Conservation (phyloP, 2,113 vertebrate species). For the Erinaceus europaeus region DNA sequence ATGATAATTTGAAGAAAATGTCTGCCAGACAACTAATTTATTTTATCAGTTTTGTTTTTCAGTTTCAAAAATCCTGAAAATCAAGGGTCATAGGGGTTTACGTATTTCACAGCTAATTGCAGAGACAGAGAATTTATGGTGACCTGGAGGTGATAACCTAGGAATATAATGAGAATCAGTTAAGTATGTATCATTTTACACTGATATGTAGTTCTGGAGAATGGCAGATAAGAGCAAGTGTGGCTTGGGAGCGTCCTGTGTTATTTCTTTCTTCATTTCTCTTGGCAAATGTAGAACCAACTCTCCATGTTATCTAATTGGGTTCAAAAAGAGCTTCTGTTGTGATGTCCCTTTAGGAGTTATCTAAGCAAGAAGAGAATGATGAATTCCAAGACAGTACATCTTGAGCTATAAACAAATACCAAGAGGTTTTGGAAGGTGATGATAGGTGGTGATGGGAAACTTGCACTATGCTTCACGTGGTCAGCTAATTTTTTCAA, state of each 20-base stretch:
- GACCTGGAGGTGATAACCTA: not conserved
- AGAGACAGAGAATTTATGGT: not conserved
- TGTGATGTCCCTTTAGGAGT: not conserved
- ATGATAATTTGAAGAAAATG: constrained; percentile 17
- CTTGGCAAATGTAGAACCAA: constrained; percentile 32
- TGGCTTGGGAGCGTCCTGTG: constrained; percentile 49
- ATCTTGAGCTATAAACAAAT: constrained; percentile 24
- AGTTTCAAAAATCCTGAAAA: constrained; percentile 42
- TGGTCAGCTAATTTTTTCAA: not conserved
- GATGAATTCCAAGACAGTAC: constrained; percentile 21
- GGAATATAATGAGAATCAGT: constrained; percentile 66
- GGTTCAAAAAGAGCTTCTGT: constrained; percentile 18
- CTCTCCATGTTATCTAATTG: constrained; percentile 18
- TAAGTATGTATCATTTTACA: constrained; percentile 63
- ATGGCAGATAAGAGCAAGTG: constrained; percentile 58
- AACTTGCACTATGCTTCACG: not conserved
- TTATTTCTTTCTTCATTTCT: constrained; percentile 24
- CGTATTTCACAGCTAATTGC: constrained; percentile 24
- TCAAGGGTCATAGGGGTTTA: not conserved
- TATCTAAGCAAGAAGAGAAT: constrained; percentile 47
- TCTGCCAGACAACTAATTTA: constrained; percentile 3
- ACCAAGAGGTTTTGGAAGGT: constrained; percentile 27
- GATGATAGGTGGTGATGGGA: not conserved
- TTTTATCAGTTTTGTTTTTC: constrained; percentile 19
- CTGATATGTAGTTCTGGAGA: constrained; percentile 57